Evolutionary conservation across 2,888 invertebrate genomes (phyloP).

Genomic region (Ptychoptera albimana): DNA sequence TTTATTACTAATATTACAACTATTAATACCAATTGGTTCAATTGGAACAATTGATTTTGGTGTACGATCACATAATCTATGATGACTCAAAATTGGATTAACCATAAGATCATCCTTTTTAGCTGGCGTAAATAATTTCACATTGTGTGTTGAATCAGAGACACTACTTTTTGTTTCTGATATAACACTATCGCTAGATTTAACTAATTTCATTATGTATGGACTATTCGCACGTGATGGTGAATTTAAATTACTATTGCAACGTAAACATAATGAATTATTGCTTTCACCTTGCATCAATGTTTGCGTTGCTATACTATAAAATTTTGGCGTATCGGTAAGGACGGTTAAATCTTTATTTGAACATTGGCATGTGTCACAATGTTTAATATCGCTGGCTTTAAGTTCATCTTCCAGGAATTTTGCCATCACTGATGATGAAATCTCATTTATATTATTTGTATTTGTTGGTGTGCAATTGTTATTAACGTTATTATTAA

Average conservation of each 20-base stretch:
- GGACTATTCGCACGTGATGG: slow-evolving; percentile 29
- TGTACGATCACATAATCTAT: slow-evolving; percentile 40
- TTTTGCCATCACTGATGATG: slow-evolving; percentile 82
- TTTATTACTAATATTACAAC: background rate
- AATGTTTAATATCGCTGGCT: slow-evolving; percentile 58
- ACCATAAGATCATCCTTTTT: slow-evolving; percentile 31
- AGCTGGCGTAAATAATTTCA: slow-evolving; percentile 24
- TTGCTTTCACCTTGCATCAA: slow-evolving; percentile 34
- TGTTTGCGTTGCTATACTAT: slow-evolving; percentile 48
- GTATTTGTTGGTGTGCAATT: slow-evolving; percentile 9
- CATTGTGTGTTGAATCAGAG: slow-evolving; percentile 26
- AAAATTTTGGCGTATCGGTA: slow-evolving; percentile 40
- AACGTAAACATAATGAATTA: slow-evolving; percentile 38
- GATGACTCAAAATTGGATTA: slow-evolving; percentile 38
- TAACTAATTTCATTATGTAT: slow-evolving; percentile 28
- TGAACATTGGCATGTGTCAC: slow-evolving; percentile 65
- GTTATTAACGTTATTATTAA: background rate
- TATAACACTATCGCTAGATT: slow-evolving; percentile 30
- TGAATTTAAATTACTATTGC: slow-evolving; percentile 39
- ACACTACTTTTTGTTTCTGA: slow-evolving; percentile 31
- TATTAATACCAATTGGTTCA: background rate
- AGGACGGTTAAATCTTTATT: slow-evolving; percentile 33
- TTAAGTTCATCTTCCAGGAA: slow-evolving; percentile 79
- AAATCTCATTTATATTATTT: slow-evolving; percentile 35
- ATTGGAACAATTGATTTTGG: slow-evolving; percentile 10